Evolutionary conservation across 37 sponge, comb jelly and placozoan species (phyloP).

Genomic region (Bolinopsis microptera): DNA sequence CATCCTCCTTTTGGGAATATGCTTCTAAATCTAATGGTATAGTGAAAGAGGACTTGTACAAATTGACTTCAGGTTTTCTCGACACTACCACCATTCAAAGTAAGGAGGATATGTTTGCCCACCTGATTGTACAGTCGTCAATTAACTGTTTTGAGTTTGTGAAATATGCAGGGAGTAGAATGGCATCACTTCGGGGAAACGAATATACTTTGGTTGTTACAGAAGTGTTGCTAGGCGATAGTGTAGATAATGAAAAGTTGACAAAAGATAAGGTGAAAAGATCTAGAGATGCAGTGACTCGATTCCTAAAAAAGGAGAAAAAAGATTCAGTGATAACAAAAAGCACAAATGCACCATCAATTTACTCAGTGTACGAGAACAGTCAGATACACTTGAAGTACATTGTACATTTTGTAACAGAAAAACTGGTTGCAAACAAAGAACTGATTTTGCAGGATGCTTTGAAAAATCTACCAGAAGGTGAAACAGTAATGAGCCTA

Average conservation of each 20-base stretch:
- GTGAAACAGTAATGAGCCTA: not conserved
- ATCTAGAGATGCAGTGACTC: not conserved
- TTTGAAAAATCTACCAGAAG: not conserved
- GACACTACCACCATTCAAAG: not conserved
- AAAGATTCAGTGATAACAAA: constrained; percentile 3
- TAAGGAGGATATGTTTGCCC: not conserved
- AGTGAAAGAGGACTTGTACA: constrained; percentile 13
- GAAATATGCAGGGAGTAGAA: not conserved
- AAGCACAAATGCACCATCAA: not conserved
- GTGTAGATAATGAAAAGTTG: not conserved
- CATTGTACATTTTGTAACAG: not conserved
- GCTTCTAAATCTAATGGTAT: constrained; percentile 2
- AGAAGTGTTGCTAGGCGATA: not conserved
- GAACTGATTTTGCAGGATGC: not conserved
- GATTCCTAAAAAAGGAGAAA: not conserved
- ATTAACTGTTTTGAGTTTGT: not conserved
- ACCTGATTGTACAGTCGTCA: not conserved
- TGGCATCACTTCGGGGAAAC: not conserved
- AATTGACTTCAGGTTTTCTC: constrained; percentile 41
- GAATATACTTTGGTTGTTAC: not conserved
- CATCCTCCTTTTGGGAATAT: constrained; percentile 2
- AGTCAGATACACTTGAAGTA: constrained; percentile 1
- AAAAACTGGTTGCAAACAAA: not conserved
- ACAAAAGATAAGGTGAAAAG: not conserved
- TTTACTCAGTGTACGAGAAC: not conserved